Evolutionary conservation across 2,113 vertebrate species (phyloP).

Genomic region (Rattus norvegicus): GRCr8 NC_086022.1:120766501-120767000

Average conservation of each 20-base stretch:
- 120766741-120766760: background rate
- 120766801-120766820: background rate
- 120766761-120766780: background rate
- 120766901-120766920: background rate
- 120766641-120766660: background rate
- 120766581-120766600: background rate
- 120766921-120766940: background rate
- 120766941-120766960: background rate
- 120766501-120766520: constrained; percentile 27
- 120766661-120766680: background rate
- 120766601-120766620: background rate
- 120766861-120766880: background rate
- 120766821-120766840: background rate
- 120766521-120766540: background rate
- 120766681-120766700: background rate
- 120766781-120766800: background rate
- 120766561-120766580: background rate
- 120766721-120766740: background rate
- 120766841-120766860: background rate
- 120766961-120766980: background rate
- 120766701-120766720: background rate
- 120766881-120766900: background rate
- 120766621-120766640: background rate
- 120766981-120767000: background rate
- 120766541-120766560: background rate